phyloP scores from a whole-genome alignment of 2,797 vertebrate genomes.

The Anabas testudineus region DNA sequence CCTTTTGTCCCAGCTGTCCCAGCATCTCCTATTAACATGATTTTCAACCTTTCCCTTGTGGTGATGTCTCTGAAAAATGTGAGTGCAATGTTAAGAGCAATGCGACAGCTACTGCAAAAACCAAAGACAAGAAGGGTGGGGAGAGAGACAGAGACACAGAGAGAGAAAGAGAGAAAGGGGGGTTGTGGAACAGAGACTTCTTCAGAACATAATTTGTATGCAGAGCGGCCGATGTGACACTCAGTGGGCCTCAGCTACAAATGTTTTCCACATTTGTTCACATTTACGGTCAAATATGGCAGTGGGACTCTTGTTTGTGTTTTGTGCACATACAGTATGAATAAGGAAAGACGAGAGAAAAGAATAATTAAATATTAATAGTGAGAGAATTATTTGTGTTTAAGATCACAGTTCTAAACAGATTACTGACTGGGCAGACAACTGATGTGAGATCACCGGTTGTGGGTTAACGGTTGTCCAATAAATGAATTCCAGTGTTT shows the following conservation, averaged over 20 bases:
- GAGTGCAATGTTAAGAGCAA: constrained; percentile 77
- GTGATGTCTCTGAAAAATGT: constrained; percentile 69
- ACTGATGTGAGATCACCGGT: constrained; percentile 7
- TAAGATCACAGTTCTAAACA: background rate
- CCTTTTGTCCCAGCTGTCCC: constrained; percentile 69
- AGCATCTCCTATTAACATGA: constrained; percentile 75
- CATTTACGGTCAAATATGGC: constrained; percentile 69
- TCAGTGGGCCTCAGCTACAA: constrained; percentile 72
- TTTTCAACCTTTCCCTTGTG: constrained; percentile 78
- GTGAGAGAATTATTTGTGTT: background rate
- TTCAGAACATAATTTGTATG: constrained; percentile 84
- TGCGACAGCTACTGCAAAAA: constrained; percentile 49
- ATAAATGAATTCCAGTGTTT: constrained; percentile 27
- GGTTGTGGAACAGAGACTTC: constrained; percentile 54
- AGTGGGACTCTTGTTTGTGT: constrained; percentile 13
- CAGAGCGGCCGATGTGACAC: constrained; percentile 61
- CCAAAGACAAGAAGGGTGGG: constrained; percentile 45
- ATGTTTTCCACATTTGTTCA: constrained; percentile 76
- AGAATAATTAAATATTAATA: constrained; percentile 1
- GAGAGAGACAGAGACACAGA: constrained; percentile 58
- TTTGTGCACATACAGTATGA: constrained; percentile 4
- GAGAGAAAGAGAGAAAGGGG: constrained; percentile 13
- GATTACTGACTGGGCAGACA: constrained; percentile 3
- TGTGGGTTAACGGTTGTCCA: background rate
- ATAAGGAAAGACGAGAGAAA: constrained; percentile 18